Base-by-base conservation (phyloP, 2,797 vertebrate species). In the Rhadinocentrus ornatus region DNA sequence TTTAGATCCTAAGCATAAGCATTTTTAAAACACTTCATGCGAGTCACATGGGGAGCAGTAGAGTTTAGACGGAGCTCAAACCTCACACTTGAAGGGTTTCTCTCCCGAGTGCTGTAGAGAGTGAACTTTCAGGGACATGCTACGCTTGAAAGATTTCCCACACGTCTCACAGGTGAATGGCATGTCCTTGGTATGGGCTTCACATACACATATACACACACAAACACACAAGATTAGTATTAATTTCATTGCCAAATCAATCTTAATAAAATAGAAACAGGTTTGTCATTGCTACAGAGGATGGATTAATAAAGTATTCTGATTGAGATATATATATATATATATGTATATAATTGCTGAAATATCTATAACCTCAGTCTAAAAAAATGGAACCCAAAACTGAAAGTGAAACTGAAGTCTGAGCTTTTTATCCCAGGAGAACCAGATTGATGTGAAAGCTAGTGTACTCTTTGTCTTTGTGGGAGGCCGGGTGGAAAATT, bases 171-270 rank as follows among this genome's bases (percentile, higher is more conserved):
- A 99, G 59, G 98, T 99, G 78, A 99, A 99, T 1, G 97, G 98
- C 98, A 99, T 99, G 90, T 99, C 98, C 92, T 99, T 98, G 0
- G 97, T 99, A 92, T 99, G 97, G 85, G 98, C 97, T 99, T 93
- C 86, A 27, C 18, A 13, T 26, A 13, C 24, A 54, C 24, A 18
- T 10, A 26, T 52, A 34, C 67, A 80, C 46, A 69, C 27, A 82
- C 31, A 31, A 31, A 63, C 13, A 78, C 32, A 65, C 58, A 75
- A 41, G 16, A 71, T 50, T 66, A 56, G 27, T 76, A 70, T 57
- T 44, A 24, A 57, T 46, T 73, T 76, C 53, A 72, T 52, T 68
- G 64, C 6, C 62, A 35, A 74, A 44, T 20, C 44, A 62, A 35
- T 73, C 20, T 60, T 56, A 7, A 69, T 61, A 15, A 63, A 71